Conservation (phyloP, 2,797 vertebrate species). For the Hipposideros larvatus region DNA sequence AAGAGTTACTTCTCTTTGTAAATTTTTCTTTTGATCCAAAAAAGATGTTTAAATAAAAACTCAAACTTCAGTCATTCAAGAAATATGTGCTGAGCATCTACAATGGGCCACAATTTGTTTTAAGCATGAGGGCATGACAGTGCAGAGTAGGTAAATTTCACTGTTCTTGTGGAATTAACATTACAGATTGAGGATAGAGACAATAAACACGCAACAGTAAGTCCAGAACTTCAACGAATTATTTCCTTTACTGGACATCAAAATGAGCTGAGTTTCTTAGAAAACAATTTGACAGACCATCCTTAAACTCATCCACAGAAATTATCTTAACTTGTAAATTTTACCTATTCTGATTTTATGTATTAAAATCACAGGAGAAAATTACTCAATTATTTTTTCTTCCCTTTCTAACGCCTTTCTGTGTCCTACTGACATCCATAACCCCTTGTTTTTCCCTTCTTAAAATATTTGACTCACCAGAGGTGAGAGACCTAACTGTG, state of each 20-base stretch:
- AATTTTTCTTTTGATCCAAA: not conserved
- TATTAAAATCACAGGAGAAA: not conserved
- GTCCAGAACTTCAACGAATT: not conserved
- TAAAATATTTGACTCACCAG: slow-evolving; percentile 35
- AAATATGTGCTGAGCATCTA: not conserved
- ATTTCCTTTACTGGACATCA: slow-evolving; percentile 9
- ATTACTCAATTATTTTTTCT: not conserved
- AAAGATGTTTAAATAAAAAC: slow-evolving; percentile 27
- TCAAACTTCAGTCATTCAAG: not conserved
- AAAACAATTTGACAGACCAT: not conserved
- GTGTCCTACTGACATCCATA: not conserved
- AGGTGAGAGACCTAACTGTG: not conserved
- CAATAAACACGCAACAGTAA: not conserved
- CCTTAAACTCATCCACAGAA: not conserved
- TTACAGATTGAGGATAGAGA: not conserved
- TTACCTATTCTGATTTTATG: not conserved
- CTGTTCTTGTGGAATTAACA: not conserved
- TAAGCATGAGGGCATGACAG: not conserved
- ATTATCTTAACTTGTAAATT: not conserved
- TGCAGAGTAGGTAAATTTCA: not conserved
- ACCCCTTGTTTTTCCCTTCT: not conserved
- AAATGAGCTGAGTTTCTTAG: slow-evolving; percentile 15
- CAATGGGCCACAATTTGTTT: not conserved
- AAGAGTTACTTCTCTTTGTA: not conserved
- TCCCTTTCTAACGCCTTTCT: slow-evolving; percentile 6